phyloP scores from a whole-genome alignment of 2,888 invertebrate genomes.

The Agrochola circellaris region DNA sequence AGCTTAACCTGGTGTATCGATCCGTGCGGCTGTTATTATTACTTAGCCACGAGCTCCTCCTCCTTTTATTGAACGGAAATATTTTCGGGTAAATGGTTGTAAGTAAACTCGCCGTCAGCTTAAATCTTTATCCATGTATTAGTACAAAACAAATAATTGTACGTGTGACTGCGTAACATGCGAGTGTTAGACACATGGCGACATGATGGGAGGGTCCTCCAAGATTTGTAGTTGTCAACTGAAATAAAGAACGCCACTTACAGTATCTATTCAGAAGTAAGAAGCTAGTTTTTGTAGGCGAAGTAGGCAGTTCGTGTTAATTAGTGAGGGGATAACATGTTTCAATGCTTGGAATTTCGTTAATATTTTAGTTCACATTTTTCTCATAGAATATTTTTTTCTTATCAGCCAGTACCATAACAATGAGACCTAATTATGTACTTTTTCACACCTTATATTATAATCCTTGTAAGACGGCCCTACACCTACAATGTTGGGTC shows the following conservation, averaged over 20 bases:
- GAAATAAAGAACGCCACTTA: slow-evolving; percentile 83
- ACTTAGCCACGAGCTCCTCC: no score
- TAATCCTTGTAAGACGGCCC: neutral
- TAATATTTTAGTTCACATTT: neutral
- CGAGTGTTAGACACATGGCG: slow-evolving; percentile 85
- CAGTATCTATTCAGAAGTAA: slow-evolving; percentile 69
- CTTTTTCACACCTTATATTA: neutral
- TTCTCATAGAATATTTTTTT: slow-evolving; percentile 1
- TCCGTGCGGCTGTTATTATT: no score
- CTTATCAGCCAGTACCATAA: neutral
- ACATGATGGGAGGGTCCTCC: slow-evolving; percentile 83
- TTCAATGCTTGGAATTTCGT: neutral
- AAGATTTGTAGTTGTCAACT: slow-evolving; percentile 89
- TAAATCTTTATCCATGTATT: slow-evolving; percentile 49
- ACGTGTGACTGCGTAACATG: slow-evolving; percentile 82
- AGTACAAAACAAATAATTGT: slow-evolving; percentile 77
- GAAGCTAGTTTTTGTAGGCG: slow-evolving; percentile 65
- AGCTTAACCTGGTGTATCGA: no score
- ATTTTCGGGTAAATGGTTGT: neutral
- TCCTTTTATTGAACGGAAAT: no score
- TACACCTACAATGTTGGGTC: neutral
- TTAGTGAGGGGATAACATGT: slow-evolving; percentile 9
- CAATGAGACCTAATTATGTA: neutral
- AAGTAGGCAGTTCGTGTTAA: slow-evolving; percentile 54
- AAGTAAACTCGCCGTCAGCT: slow-evolving; percentile 62